Base-by-base conservation (phyloP, 2,888 invertebrate genomes). In the Pherbina coryleti region DNA sequence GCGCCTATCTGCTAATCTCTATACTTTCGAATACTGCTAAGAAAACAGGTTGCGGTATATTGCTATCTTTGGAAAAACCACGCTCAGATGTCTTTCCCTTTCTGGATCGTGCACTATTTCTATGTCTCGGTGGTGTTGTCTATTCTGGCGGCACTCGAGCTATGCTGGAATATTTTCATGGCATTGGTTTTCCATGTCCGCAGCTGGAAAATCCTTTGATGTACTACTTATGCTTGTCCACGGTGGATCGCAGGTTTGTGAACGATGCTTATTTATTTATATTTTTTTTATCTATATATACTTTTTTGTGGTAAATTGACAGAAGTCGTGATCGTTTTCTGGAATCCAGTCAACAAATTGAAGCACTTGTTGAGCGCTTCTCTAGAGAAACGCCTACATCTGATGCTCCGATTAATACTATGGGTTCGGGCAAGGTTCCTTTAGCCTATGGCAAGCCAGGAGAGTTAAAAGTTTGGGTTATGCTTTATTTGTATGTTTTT, bases 121-220 rank as follows among this genome's bases (percentile, higher is more conserved):
- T 98, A 5, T 98, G 97, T 83, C 91, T 98, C 53, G 97, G 97
- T 0, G 96, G 98, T 84, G 95, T 97, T 44, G 97, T 98, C 4
- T 97, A 96, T 89, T 95, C 95, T 0, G 98, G 98, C 0, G 95
- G 96, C 11, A 98, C 98, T 0, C 92, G 97, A 74, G 95, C 97
- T 83, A 95, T 99, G 93, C 91, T 98, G 79, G 96, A 97, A 86
- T 98, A 99, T 90, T 99, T 98, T 89, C 95, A 96, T 76, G 95
- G 95, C 81, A 97, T 98, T 82, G 98, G 98, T 2, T 98, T 98
- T 88, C 98, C 98, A 0, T 99, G 98, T 89, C 98, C 98, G 0
- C 96, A 97, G 87, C 91, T 98, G 70, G 98, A 98, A 88, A 99
- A 99, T 90, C 98, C 98, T 0, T 91, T 98, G n/a, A 98, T 98